Evolutionary conservation across 2,797 vertebrate genomes (phyloP), one percentile per base, ranked within the genome.

Genomic region (Meriones psammophilus): DNA sequence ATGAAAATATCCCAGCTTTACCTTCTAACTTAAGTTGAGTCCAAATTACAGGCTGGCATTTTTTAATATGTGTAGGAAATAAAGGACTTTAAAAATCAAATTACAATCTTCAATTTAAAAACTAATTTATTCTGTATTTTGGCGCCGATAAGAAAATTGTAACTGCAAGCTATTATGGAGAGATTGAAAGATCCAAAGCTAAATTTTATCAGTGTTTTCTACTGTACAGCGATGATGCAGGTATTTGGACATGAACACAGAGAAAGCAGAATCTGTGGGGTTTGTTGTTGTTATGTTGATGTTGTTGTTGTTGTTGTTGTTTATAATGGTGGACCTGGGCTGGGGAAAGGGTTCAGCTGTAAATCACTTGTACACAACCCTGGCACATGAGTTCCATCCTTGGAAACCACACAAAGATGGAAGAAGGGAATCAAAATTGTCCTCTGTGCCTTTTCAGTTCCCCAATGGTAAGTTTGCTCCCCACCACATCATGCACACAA

Each of bases 91-190:
- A 73, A 93, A 94, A 62, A 33, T 66, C 36, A 64, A 92, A 66
- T 77, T 22, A 5, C 0, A 80, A 12, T 76, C n/a, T 36, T 92
- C 28, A 26, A 79, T 42, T 89, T 88, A 95, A 83, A 5, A 64
- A 89, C 64, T 71, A 7, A 60, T 87, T 69, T 69, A 87, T 36
- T 94, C 74, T 86, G 30, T 90, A 94, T 94, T 95, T 91, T 68
- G 22, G 80, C 26, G n/a, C 77, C 74, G 46, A 64, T 91, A 73
- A 88, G 74, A 96, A 96, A 85, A 91, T 64, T 89, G 54, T 93
- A 96, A 90, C 36, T 85, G 5, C 86, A 79, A 95, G 64, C 58
- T 1, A n/a, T 92, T 74, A 73, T 6, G 28, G 30, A 24, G 10
- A 85, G 91, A 94, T 30, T 77, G 18, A 66, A 88, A 83, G 30